Conservation (phyloP, 2,888 invertebrate species). For the Drepanosiphum platanoidis region DNA sequence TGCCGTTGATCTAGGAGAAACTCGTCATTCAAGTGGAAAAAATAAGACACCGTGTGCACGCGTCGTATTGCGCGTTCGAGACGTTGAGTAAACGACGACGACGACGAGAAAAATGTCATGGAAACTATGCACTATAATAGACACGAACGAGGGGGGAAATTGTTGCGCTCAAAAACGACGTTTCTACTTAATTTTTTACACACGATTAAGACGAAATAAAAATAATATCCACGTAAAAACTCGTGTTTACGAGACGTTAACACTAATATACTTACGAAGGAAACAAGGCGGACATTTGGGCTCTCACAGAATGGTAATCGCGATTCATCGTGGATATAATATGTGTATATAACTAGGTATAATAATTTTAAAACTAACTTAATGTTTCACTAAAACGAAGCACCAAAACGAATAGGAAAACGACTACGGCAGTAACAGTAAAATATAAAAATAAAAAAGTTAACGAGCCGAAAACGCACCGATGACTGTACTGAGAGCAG, state of each 20-base stretch:
- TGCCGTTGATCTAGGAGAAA: too few relatives aligned
- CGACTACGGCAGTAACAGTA: not conserved
- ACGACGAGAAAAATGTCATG: constrained; percentile 24
- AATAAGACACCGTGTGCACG: not conserved
- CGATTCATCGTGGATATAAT: constrained; percentile 43
- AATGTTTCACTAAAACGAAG: constrained; percentile 24
- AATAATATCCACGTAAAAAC: too few relatives aligned
- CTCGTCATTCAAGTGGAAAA: constrained; percentile 37
- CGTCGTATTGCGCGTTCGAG: not conserved
- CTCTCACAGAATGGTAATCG: constrained; percentile 37
- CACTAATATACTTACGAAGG: constrained; percentile 45
- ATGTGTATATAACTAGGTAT: not conserved
- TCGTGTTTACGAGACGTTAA: not conserved
- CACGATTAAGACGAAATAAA: too few relatives aligned
- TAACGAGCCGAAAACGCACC: constrained; percentile 42
- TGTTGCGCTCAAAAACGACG: too few relatives aligned
- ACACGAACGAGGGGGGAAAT: not conserved
- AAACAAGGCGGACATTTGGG: constrained; percentile 48
- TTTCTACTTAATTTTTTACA: not conserved
- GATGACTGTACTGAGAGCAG: constrained; percentile 39
- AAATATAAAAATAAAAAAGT: constrained; percentile 34
- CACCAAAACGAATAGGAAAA: constrained; percentile 34
- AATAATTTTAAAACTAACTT: constrained; percentile 2
- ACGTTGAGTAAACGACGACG: not conserved
- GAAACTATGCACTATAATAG: not conserved